These are phyloP conservation scores for Uria lomvia DNA, from an alignment of 2,113 vertebrate species.

Conservation along the genomic window DNA sequence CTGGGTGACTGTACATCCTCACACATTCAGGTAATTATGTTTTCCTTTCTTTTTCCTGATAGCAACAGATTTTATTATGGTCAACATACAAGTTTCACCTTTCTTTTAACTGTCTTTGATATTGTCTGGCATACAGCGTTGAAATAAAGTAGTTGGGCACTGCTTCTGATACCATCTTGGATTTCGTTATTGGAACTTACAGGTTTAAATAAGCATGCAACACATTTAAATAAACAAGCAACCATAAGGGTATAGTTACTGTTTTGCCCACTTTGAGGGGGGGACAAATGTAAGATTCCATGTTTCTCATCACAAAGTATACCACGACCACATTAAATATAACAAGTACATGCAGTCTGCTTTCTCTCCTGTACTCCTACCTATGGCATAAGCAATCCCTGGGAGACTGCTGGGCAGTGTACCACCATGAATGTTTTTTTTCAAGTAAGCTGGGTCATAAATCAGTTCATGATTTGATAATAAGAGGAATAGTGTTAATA, in stretches of 20 bases:
- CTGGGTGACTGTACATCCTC: neutral
- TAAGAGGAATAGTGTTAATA: neutral
- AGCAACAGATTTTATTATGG: neutral
- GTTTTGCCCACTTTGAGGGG: neutral
- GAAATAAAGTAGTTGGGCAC: neutral
- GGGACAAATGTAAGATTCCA: neutral
- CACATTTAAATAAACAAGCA: no score
- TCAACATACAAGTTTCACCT: neutral
- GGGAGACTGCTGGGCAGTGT: neutral
- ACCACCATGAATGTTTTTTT: rapidly evolving
- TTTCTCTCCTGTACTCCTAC: neutral
- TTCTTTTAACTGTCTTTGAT: neutral
- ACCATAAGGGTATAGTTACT: neutral
- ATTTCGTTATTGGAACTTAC: neutral
- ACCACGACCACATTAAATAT: neutral
- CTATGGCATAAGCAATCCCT: neutral
- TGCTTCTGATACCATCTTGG: neutral
- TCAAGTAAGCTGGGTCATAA: neutral
- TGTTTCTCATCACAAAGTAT: neutral
- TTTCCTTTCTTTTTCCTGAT: neutral
- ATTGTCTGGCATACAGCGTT: neutral
- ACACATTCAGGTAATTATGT: neutral
- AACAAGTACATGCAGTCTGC: neutral
- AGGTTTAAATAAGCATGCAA: neutral
- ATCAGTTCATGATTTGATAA: neutral